Conservation (phyloP, 2,888 invertebrate species). For the Metopia argyrocephala region DNA sequence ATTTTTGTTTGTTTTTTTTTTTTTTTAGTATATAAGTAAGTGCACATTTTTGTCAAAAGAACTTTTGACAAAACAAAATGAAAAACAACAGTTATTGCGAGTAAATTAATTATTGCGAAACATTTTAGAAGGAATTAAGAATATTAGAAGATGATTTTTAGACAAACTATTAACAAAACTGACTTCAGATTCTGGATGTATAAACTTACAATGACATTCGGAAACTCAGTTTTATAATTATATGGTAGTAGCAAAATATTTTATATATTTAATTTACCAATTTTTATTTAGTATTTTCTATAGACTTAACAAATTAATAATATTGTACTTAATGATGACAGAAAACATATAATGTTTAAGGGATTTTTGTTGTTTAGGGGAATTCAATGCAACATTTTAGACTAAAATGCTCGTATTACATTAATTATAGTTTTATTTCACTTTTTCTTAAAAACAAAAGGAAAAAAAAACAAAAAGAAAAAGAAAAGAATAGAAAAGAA, state of each 20-base stretch:
- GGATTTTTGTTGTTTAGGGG: conserved; percentile 24
- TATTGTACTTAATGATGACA: background rate
- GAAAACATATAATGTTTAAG: conserved; percentile 4
- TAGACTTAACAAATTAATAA: background rate
- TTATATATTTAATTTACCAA: background rate
- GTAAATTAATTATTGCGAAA: background rate
- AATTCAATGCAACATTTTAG: conserved; percentile 14
- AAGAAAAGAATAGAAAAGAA: background rate
- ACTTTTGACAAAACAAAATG: background rate
- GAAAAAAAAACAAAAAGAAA: background rate
- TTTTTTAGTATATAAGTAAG: background rate
- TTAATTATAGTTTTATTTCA: background rate
- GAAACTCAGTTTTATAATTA: background rate
- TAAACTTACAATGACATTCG: background rate
- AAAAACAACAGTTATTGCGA: background rate
- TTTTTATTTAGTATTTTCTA: background rate
- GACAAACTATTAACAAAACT: background rate
- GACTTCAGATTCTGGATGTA: no score
- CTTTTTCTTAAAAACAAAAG: background rate
- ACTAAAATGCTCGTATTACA: conserved; percentile 42
- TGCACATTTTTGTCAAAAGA: background rate
- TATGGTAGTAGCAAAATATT: background rate
- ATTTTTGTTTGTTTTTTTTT: no score
- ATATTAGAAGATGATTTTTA: background rate
- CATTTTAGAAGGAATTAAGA: background rate